phyloP scores from a whole-genome alignment of 2,113 vertebrate genomes.

The Poeciliopsis retropinna region DNA sequence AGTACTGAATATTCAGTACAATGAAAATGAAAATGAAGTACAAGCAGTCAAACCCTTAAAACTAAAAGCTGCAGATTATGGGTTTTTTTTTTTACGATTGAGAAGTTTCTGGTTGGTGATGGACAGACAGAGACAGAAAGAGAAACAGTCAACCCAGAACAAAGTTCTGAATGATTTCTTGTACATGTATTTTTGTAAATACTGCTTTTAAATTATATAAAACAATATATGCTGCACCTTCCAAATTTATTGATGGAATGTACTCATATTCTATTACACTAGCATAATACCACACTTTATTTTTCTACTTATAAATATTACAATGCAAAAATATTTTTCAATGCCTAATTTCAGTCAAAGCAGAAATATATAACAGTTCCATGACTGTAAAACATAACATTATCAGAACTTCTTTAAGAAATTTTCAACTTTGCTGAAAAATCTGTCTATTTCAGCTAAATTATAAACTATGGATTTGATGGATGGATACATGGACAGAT shows the following conservation, averaged over 20 bases:
- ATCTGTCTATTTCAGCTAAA: too few relatives aligned
- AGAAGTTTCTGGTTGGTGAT: slow-evolving; percentile 6
- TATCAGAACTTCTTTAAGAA: too few relatives aligned
- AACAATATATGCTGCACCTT: too few relatives aligned
- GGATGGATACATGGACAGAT: too few relatives aligned
- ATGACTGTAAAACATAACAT: too few relatives aligned
- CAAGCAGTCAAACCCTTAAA: slow-evolving; percentile 3
- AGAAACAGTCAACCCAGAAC: neutral
- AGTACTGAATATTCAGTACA: too few relatives aligned
- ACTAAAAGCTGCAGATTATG: neutral
- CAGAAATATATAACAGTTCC: too few relatives aligned
- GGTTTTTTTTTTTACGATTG: slow-evolving; percentile 1
- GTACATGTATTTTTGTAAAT: neutral
- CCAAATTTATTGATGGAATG: neutral
- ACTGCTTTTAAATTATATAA: neutral
- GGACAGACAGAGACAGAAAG: slow-evolving; percentile 14
- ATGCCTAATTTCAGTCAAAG: too few relatives aligned
- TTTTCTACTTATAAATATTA: neutral
- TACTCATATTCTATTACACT: neutral
- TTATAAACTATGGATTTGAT: too few relatives aligned
- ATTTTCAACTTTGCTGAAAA: too few relatives aligned
- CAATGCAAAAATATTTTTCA: too few relatives aligned
- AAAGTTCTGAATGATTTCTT: neutral
- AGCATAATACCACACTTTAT: neutral
- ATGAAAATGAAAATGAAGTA: neutral